Evolutionary conservation across 2,797 vertebrate genomes (phyloP), one percentile per base, ranked within the genome.

Genomic region (Typhlichthys eigenmanni): DNA sequence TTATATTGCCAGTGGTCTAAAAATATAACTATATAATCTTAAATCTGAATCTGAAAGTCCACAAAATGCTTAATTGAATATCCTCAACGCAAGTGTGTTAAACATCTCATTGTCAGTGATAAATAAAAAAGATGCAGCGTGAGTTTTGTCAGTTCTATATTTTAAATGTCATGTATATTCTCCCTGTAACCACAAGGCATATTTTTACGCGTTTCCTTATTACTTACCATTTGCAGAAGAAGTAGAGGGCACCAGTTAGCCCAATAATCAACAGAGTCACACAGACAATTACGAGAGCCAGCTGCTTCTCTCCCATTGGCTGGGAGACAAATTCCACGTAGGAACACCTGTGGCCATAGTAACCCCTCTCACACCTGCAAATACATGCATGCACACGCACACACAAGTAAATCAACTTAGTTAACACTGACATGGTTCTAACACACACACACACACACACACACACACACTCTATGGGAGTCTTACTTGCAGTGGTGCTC

Each of bases 401-500:
- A 13, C 10, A 12, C 13, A 55, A 14, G 4, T 7, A 17, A 51
- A 51, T 2, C n/a, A 11, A 7, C 29, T 11, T 17, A 9, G 14
- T 51, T 51, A 51, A 17, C 47, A 34, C 38, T 32, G 17, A 16
- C 9, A 51, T 16, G 48, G 14, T 14, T 24, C 12, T 48, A 6
- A 57, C 13, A 50, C 46, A 58, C 46, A 49, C 53, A 13, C 43
- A 32, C 16, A 17, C 16, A 17, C 47, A 10, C 58, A 45, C 58
- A 61, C 34, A 53, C 58, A 65, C 58, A 57, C 61, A 51, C 53
- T 13, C 53, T 66, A n/a, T 52, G 32, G 52, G 12, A 17, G 12
- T 53, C 88, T 2, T 77, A 92, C 90, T 76, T 89, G 89, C 90
- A 92, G 76, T 85, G 80, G 52, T 83, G 74, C 47, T 87, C 74